phyloP scores from a whole-genome alignment of 2,888 invertebrate species.

The Oxystoma pomonae region DNA sequence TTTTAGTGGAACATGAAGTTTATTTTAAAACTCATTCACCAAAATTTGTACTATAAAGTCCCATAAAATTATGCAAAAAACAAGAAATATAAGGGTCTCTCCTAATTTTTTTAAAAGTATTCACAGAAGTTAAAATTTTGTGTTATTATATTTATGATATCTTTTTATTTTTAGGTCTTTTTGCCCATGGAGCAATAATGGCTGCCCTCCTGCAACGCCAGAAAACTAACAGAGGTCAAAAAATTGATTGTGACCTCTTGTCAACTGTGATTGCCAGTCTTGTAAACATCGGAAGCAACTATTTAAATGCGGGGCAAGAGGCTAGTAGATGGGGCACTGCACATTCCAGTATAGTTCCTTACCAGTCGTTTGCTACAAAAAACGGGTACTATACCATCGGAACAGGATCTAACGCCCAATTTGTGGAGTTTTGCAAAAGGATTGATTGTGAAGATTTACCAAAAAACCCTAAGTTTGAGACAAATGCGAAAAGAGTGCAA shows the following conservation, averaged over 20 bases:
- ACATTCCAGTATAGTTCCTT: conserved; percentile 92
- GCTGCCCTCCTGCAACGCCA: conserved; percentile 79
- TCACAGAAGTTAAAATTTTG: too few species aligned
- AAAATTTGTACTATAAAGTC: too few species aligned
- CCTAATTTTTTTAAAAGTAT: too few species aligned
- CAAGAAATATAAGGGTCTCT: too few species aligned
- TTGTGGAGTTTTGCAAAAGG: conserved; percentile 64
- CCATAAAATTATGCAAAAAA: too few species aligned
- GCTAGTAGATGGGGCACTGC: conserved; percentile 86
- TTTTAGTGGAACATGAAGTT: too few species aligned
- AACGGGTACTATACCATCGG: conserved; percentile 85
- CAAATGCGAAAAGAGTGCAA: conserved; percentile 70
- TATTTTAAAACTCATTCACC: too few species aligned
- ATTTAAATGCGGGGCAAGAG: conserved; percentile 77
- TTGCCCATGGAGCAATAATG: conserved; percentile 91
- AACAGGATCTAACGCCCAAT: conserved; percentile 81
- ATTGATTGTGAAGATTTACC: conserved; percentile 60
- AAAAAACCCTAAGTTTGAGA: conserved; percentile 60
- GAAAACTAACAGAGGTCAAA: conserved; percentile 80
- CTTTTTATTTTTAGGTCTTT: conserved; percentile 56
- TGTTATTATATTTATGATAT: too few species aligned
- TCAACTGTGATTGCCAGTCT: conserved; percentile 88
- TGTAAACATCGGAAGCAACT: conserved; percentile 86
- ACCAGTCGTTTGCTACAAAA: conserved; percentile 81
- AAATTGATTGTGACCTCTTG: conserved; percentile 90